phyloP scores from a whole-genome alignment of 2,888 invertebrate species.

The Cecidostiba fungosa region DNA sequence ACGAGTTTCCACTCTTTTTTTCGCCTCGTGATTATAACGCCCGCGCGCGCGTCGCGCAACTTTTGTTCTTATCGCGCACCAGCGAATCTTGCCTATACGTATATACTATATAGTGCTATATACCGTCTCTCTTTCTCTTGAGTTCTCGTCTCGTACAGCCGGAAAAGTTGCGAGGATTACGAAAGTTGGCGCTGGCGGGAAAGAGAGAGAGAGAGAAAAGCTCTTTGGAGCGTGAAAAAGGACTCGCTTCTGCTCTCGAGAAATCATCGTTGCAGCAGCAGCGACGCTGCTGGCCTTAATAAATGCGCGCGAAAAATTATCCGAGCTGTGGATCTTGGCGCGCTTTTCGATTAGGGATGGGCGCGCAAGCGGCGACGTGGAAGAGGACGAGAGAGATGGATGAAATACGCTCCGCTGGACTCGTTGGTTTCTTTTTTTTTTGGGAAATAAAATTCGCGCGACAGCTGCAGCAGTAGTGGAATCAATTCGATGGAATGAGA shows the following conservation, averaged over 20 bases:
- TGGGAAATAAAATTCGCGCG: not conserved
- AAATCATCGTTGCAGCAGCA: conserved; percentile 10
- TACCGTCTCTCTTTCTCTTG: not conserved
- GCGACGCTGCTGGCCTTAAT: conserved; percentile 7
- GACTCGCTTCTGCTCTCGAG: conserved; percentile 7
- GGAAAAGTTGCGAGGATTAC: conserved; percentile 25
- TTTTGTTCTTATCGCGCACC: conserved; percentile 28
- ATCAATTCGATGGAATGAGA: not conserved
- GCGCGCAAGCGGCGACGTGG: conserved; percentile 54
- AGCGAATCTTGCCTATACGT: not conserved
- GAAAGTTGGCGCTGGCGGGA: conserved; percentile 7
- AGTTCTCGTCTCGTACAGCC: conserved; percentile 12
- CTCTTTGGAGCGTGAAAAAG: conserved; percentile 28
- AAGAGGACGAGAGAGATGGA: conserved; percentile 52
- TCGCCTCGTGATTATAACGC: conserved; percentile 18
- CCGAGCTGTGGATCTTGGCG: conserved; percentile 22
- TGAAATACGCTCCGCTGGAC: not conserved
- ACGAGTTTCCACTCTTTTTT: not conserved
- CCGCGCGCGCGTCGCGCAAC: not conserved
- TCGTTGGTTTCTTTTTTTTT: not conserved
- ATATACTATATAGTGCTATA: no score
- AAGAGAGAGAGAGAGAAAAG: not conserved
- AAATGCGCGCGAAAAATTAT: conserved; percentile 35
- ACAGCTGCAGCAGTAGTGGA: not conserved
- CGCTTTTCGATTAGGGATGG: conserved; percentile 26